phyloP scores from a whole-genome alignment of 35 echinoderm and acorn worm species.

The Apostichopus parvimensis region DNA sequence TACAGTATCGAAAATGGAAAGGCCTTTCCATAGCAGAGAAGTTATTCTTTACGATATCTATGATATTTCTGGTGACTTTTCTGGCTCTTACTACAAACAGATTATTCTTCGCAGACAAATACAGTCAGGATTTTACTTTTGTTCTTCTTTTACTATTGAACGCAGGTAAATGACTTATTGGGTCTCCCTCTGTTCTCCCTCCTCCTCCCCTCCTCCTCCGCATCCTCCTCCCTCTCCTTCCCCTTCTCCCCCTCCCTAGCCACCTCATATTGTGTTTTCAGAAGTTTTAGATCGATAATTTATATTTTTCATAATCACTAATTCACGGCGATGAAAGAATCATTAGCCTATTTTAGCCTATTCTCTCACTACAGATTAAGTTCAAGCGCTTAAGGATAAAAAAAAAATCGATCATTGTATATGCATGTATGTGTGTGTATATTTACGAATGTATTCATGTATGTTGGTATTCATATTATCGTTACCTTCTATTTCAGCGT shows the following conservation, averaged over 20 bases:
- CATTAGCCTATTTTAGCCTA: no score
- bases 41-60: background rate
- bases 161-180: conserved; percentile 6
- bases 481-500: conserved; percentile 52
- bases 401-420: no score
- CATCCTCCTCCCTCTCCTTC: background rate
- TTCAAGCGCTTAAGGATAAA: no score
- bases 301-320: no score
- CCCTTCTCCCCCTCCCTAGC: background rate
- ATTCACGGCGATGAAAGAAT: no score
- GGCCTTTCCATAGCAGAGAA: conserved; percentile 2
- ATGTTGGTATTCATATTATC: background rate
- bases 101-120: conserved; percentile 12
- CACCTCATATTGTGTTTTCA: no score
- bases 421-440: no score
- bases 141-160: conserved; percentile 5
- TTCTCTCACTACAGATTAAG: no score
- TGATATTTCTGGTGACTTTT: conserved; percentile 12
- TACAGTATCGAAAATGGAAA: conserved; percentile 45
- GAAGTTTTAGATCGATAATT: no score
- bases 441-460: no score
- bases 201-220: background rate
- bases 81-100: conserved; percentile 10
- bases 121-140: conserved; percentile 2
- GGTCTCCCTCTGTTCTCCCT: background rate